Percentiles rank a stretch among this genome's conserved stretches.
These are phyloP conservation scores for Aphidius colemani DNA, from an alignment of 2,888 invertebrate genomes.

Conservation along the genomic window DNA sequence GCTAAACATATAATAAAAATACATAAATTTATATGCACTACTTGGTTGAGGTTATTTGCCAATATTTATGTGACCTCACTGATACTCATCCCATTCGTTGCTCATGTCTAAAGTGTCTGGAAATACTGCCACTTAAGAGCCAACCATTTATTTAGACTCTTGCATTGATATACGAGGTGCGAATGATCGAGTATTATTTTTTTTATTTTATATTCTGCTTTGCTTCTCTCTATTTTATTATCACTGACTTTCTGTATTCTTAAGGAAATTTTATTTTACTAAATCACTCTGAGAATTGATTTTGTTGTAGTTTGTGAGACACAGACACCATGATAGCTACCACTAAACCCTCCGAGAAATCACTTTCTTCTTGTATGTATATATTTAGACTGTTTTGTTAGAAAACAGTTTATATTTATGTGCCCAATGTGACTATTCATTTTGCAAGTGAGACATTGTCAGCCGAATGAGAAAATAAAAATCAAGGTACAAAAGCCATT, in stretches of 20 bases:
- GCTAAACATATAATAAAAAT: too few species aligned
- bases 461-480: too few species aligned
- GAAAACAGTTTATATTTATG: conserved; percentile 15
- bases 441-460: conserved; percentile 6
- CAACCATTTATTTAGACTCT: conserved; percentile 4
- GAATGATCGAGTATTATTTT: conserved; percentile 10
- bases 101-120: background rate
- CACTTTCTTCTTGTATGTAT: background rate
- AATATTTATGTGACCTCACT: conserved; percentile 17
- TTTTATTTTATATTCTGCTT: background rate
- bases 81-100: background rate
- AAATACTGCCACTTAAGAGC: conserved; percentile 10
- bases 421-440: conserved; percentile 15
- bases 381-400: conserved; percentile 8
- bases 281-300: conserved; percentile 14
- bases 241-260: conserved; percentile 10
- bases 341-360: conserved; percentile 13
- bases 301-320: conserved; percentile 5
- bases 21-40: too few species aligned
- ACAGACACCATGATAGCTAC: background rate
- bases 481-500: background rate
- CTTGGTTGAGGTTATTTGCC: background rate
- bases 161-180: conserved; percentile 15
- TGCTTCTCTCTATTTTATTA: too few species aligned
- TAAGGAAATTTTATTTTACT: conserved; percentile 6